These are phyloP conservation scores for Epiblema foenella DNA, from an alignment of 2,888 invertebrate genomes.

Conservation along the genomic window DNA sequence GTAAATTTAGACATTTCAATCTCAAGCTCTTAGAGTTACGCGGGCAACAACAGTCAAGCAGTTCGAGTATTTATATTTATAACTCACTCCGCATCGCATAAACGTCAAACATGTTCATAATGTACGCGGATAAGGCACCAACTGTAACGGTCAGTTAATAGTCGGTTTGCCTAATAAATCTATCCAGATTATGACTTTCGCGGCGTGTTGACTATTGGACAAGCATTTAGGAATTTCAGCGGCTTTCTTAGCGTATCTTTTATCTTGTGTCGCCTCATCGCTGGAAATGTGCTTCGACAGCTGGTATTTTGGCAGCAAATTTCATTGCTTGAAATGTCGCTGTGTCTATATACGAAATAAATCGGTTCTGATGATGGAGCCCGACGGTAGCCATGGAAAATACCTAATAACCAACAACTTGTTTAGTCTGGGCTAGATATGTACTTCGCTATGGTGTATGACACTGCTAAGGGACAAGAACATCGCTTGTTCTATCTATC, in stretches of 20 bases:
- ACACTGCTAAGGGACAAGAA: too few relatives aligned
- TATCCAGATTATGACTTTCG: neutral
- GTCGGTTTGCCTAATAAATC: neutral
- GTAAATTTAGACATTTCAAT: neutral
- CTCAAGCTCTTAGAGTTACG: neutral
- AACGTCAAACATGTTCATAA: slow-evolving; percentile 25
- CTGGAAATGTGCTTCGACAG: too few relatives aligned
- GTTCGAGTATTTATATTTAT: slow-evolving; percentile 6
- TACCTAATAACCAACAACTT: too few relatives aligned
- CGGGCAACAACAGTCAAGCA: neutral
- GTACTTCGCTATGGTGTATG: too few relatives aligned
- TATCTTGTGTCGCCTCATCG: too few relatives aligned
- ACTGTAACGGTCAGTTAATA: slow-evolving; percentile 7
- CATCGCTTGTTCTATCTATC: too few relatives aligned
- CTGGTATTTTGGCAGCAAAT: too few relatives aligned
- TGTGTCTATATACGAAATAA: too few relatives aligned
- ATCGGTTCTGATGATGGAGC: too few relatives aligned
- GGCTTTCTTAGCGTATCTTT: neutral
- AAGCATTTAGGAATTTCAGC: neutral
- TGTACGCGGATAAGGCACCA: neutral
- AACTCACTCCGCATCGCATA: slow-evolving; percentile 20
- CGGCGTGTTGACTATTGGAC: neutral
- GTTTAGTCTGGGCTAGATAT: too few relatives aligned
- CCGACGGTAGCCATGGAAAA: too few relatives aligned
- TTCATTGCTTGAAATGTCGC: too few relatives aligned